Conservation (phyloP, 2,797 vertebrate species). For the Falco concolor region DNA sequence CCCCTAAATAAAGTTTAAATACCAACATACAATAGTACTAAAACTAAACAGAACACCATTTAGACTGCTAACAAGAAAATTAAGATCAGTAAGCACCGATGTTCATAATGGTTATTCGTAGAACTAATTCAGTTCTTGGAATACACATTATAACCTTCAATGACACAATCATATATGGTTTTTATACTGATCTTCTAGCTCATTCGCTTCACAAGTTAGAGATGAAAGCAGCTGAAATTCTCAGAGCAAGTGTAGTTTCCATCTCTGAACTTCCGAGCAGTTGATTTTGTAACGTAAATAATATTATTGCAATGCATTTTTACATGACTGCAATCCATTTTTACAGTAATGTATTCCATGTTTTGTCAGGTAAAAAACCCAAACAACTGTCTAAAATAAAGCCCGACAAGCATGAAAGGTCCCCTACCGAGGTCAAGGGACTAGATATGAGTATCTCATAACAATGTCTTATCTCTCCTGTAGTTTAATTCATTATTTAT, state of each 20-base stretch:
- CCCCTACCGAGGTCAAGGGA: not conserved
- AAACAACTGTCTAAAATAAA: not conserved
- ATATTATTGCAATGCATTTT: constrained; percentile 3
- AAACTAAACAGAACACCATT: not conserved
- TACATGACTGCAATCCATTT: not conserved
- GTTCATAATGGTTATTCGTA: not conserved
- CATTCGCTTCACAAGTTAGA: not conserved
- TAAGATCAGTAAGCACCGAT: not conserved
- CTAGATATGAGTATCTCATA: not conserved
- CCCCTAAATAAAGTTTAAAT: not conserved
- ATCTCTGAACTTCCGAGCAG: not conserved
- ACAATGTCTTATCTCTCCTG: not conserved
- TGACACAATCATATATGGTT: not conserved
- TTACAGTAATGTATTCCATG: not conserved
- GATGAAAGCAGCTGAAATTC: not conserved
- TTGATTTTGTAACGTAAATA: not conserved
- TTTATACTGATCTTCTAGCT: not conserved
- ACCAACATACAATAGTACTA: not conserved
- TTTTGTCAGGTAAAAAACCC: not conserved
- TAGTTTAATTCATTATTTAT: not conserved
- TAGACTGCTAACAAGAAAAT: not conserved
- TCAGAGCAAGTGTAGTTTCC: not conserved
- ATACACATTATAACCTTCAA: not conserved
- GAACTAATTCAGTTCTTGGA: not conserved
- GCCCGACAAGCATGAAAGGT: not conserved